Base-by-base conservation (phyloP, 2,888 invertebrate species). In the Drosophila cognata region DNA sequence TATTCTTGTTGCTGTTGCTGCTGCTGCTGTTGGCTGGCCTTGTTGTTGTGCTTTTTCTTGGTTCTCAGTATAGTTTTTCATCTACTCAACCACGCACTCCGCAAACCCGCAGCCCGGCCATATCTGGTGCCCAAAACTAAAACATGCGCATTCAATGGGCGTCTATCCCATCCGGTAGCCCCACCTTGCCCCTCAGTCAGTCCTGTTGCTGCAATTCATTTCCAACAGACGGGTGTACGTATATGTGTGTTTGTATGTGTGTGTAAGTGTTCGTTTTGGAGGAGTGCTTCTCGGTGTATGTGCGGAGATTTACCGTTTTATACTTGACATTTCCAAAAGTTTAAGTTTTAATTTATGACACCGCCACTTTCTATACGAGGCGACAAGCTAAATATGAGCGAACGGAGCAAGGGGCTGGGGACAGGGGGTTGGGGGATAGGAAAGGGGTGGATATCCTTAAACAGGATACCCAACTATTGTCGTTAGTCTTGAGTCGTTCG, bases 271-370 rank as follows among this genome's bases (percentile, higher is more conserved):
- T 46, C 46, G 46, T 43, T 57, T 67, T 80, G 71, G 66, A 67
- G 81, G 80, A 76, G 75, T 68, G 83, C 56, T 72, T 50, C 59
- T 74, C 66, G 67, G 79, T 81, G 64, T 80, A 84, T 89, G 91
- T 91, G 91, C 91, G 89, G 91, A 93, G 92, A 92, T 93, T 92
- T 92, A 92, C 93, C 92, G 92, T 92, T 92, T 92, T 93, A 92
- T 92, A 90, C 93, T 92, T 92, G 92, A 92, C 93, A 92, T 92
- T 92, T 92, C 90, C 92, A 92, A 92, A 92, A 92, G 92, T 92
- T 93, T 92, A 92, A 92, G 93, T 92, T 92, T 92, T 93, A 92
- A 92, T 92, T 92, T 92, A 92, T 93, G 92, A 92, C 93, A 92
- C 92, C 91, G 91, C 90, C 90, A 74, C 91, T 91, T 91, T 92